Evolutionary conservation across 1,140 invertebrate genomes (phyloP).

Genomic region (Ips nitidus): DNA sequence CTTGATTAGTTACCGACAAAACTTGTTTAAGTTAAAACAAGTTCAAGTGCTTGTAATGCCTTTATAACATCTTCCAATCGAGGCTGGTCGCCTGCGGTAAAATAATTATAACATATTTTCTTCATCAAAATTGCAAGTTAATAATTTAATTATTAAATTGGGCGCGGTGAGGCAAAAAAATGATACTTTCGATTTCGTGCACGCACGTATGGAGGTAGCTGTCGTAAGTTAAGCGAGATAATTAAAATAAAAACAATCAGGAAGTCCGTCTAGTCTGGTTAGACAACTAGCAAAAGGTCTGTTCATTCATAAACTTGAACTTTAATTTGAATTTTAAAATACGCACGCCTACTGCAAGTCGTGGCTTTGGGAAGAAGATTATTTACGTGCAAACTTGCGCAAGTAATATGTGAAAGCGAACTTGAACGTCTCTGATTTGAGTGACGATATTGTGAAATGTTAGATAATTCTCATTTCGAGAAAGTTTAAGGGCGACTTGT

Average conservation of each 20-base stretch:
- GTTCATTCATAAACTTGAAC: too few species aligned
- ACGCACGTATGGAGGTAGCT: neutral
- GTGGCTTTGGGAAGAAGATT: neutral
- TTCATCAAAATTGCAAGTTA: neutral
- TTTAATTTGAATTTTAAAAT: neutral
- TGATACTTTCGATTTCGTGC: neutral
- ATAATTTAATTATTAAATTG: neutral
- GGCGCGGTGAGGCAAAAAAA: neutral
- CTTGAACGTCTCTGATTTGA: conserved; percentile 10
- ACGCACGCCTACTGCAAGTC: neutral
- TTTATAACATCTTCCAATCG: neutral
- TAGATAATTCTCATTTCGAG: conserved; percentile 5
- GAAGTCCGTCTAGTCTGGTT: neutral
- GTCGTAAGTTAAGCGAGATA: too few species aligned
- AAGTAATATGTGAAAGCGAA: conserved; percentile 11
- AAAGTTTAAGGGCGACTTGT: conserved; percentile 12
- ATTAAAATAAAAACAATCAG: neutral
- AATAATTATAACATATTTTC: neutral
- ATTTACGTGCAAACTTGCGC: conserved; percentile 3
- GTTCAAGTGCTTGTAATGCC: neutral
- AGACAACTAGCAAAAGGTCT: too few species aligned
- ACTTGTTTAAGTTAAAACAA: neutral
- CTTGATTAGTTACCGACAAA: neutral
- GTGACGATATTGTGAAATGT: neutral
- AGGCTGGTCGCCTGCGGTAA: neutral